Evolutionary conservation across 2,797 vertebrate genomes (phyloP), one percentile per base, ranked within the genome.

Genomic region (Geotrypetes seraphini): DNA sequence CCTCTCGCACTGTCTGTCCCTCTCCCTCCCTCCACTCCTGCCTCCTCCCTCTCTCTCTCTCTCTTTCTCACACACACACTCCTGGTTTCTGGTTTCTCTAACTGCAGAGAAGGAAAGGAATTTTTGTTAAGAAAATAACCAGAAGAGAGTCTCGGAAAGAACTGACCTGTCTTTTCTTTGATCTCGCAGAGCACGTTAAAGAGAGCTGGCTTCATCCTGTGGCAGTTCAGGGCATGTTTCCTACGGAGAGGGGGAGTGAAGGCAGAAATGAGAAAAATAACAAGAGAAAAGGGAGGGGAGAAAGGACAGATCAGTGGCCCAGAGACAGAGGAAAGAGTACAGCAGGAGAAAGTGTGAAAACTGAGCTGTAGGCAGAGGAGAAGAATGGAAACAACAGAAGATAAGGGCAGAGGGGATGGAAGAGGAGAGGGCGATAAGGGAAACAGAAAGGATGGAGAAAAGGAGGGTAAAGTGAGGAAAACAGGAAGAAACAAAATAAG

Each of bases 171-270:
- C 73, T 95, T 95, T 49, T 93, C 90, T 63, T 95, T 95, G 53
- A 95, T 92, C 60, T 95, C 90, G 39, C 91, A 95, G 60, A 95
- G 71, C 25, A 95, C 91, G 42, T 87, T 92, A 80, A 93, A 95
- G 47, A 95, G 73, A 6, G 91, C 91, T 18, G 90, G 90, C 59
- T 95, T 95, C 90, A 95, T 92, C 21, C 89, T 81, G 63, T 95
- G 91, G 71, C 91, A 95, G 71, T 92, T 95, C 45, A 95, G 79
- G 33, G 90, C 88, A 22, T 95, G 91, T 77, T 95, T 95, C 86
- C 91, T 95, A 79, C 27, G 45, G 31, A 41, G 45, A 27, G 39
- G 52, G 2, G 36, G 33, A 13, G 39, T n/a, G n/a, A 56, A 52
- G 13, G 30, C 41, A 19, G 7, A 26, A 14, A 25, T 8, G 10